phyloP scores from a whole-genome alignment of 2,113 vertebrate species.

The Megaceryle maxima region DNA sequence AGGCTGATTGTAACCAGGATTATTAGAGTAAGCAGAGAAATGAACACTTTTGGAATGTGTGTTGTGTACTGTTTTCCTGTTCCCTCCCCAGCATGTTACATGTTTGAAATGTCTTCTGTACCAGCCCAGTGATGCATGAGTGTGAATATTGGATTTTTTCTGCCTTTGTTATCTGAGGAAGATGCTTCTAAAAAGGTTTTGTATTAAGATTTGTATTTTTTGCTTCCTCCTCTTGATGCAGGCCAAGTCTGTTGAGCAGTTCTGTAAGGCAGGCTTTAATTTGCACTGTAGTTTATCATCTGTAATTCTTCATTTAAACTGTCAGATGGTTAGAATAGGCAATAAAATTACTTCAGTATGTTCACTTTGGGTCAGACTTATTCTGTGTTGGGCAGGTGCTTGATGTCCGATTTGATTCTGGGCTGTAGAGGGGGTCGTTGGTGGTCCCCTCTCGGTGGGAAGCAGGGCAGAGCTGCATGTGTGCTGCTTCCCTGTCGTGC shows the following conservation, averaged over 20 bases:
- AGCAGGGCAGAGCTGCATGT: rapidly evolving
- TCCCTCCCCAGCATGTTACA: not conserved
- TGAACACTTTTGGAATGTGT: not conserved
- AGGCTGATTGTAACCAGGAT: not conserved
- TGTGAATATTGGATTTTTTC: not conserved
- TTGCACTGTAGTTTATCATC: not conserved
- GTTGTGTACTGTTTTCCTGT: not conserved
- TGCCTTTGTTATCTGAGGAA: not conserved
- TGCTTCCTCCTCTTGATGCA: not conserved
- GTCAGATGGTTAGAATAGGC: not conserved
- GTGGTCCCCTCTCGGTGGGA: rapidly evolving
- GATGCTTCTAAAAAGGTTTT: not conserved
- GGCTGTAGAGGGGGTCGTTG: not conserved
- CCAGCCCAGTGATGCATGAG: not conserved
- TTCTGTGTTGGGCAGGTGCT: not conserved
- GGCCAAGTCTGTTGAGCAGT: not conserved
- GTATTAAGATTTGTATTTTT: not conserved
- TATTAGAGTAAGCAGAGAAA: not conserved
- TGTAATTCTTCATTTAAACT: not conserved
- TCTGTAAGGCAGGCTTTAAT: not conserved
- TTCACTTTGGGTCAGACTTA: not conserved
- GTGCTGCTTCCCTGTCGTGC: too few relatives aligned
- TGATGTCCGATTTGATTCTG: not conserved
- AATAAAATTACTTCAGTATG: not conserved
- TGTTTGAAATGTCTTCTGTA: not conserved